Base-by-base conservation (phyloP, 2,797 vertebrate genomes). In the Anguilla pacifica region DNA sequence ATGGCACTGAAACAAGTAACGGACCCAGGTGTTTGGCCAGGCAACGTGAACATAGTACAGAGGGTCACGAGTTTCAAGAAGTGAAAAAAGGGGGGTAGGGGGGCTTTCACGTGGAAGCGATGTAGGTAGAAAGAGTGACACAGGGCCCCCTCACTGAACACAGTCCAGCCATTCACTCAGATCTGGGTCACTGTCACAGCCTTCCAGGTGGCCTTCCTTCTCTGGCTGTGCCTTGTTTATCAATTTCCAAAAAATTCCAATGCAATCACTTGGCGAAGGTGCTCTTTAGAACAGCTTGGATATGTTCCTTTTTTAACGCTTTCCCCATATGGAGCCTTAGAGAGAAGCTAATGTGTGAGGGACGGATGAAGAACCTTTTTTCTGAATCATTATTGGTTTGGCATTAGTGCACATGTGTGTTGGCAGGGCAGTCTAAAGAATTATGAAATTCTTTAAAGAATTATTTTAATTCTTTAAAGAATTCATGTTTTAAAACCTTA, bases 131-230 rank as follows among this genome's bases (percentile, higher is more conserved):
- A 49, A 17, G 10, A 84, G 51, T 84, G 83, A 59, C 83, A 59
- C 53, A 61, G 28, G 51, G 13, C 53, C 28, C 6, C 25, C 7
- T 59, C 55, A 31, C 31, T 39, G 55, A 39, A 39, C 51, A 85
- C 57, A 67, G 28, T 46, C 35, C 15, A 35, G 55, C 84, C 35
- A 85, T 85, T 85, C 57, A 67, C 57, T 67, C 57, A 79, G 13
- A 85, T 61, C 84, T 64, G 53, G 57, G 84, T 85, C 84, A 85
- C 31, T 19, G 9, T 6, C 57, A 61, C 57, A 64, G 57, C 2
- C 53, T 43, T 43, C 53, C 84, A 64, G 31, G 84, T 85, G 59
- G 35, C 74, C 74, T 72, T 39, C 35, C 35, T 15, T 51, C 46
- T 51, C 43, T 15, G 46, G 79, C 10, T n/a, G 46, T n/a, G 46